These are phyloP conservation scores for Zootermopsis nevadensis DNA, from an alignment of 2,888 invertebrate genomes.

Conservation along the genomic window DNA sequence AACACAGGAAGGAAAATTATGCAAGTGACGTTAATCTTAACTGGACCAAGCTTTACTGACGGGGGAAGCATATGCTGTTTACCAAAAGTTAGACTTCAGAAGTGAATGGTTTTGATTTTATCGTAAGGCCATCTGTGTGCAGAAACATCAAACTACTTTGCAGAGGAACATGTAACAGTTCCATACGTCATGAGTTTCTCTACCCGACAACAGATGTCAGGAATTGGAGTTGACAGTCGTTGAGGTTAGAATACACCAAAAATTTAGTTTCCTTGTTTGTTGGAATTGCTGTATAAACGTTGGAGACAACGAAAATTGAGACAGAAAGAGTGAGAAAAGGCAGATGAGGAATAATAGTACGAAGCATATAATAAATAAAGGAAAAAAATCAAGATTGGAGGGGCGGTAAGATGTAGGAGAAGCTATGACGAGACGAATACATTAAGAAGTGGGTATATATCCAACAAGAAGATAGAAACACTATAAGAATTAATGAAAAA, in stretches of 20 bases:
- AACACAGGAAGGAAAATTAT: no score
- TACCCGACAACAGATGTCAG: conserved; percentile 14
- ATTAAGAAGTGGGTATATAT: no score
- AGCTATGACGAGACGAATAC: no score
- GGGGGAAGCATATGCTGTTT: background rate
- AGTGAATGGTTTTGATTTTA: background rate
- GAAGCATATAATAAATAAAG: no score
- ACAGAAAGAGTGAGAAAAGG: no score
- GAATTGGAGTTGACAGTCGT: conserved; percentile 31
- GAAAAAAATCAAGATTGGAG: no score
- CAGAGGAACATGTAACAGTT: background rate
- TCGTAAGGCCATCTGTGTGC: background rate
- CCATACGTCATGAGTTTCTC: background rate
- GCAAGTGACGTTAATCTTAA: no score
- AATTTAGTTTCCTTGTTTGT: background rate
- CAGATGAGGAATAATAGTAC: no score
- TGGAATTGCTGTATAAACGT: background rate
- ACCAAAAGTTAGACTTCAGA: background rate
- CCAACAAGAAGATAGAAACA: no score
- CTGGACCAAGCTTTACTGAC: background rate
- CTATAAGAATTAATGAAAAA: no score
- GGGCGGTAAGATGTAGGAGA: no score
- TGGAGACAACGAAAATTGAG: no score
- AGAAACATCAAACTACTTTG: background rate
- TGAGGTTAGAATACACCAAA: conserved; percentile 15